Base-by-base conservation (phyloP, 1,140 invertebrate species). In the Oscheius sp. region DNA sequence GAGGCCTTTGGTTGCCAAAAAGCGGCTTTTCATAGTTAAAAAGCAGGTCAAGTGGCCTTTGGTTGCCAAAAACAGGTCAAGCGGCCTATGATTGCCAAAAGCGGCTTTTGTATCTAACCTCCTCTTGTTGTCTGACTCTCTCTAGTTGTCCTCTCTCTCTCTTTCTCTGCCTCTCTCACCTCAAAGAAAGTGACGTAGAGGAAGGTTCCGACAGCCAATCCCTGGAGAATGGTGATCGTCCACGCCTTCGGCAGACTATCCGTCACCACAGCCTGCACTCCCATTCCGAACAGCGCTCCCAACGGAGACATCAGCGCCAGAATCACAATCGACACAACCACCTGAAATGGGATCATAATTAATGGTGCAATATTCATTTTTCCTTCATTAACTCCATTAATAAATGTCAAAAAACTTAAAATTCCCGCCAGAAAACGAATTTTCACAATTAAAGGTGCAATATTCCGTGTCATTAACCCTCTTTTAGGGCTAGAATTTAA, bases 171-270 rank as follows among this genome's bases (percentile, higher is more conserved):
- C 26, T 36, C 26, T 0, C 28, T 20, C 15, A 80, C 79, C 67
- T 83, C 80, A 61, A 83, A 83, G 78, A 82, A 83, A 28, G 81
- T 81, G 34, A 82, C 80, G 66, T 82, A 83, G 35, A 81, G 75
- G 79, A 81, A 81, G 7, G 80, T 82, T 59, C 80, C 80, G 13
- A 82, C 80, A 10, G 80, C 78, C 0, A 83, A 20, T 32, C 80
- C 80, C 52, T 82, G 79, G 1, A 78, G 77, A 15, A 83, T 68
- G 1, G 82, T 65, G 23, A 82, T 45, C 15, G 78, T 64, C 28
- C 62, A 31, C 34, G 82, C 81, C 20, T 81, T 82, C 18, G 61
- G 31, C 2, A 77, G 28, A 3, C 69, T 49, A 52, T 78, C 55
- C n/a, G 78, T 62, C 7, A 55, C 68, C 2, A 75, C 75, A 2